These are phyloP conservation scores for Pelecanoides urinatrix DNA, from an alignment of 2,113 vertebrate genomes.

Conservation along the genomic window DNA sequence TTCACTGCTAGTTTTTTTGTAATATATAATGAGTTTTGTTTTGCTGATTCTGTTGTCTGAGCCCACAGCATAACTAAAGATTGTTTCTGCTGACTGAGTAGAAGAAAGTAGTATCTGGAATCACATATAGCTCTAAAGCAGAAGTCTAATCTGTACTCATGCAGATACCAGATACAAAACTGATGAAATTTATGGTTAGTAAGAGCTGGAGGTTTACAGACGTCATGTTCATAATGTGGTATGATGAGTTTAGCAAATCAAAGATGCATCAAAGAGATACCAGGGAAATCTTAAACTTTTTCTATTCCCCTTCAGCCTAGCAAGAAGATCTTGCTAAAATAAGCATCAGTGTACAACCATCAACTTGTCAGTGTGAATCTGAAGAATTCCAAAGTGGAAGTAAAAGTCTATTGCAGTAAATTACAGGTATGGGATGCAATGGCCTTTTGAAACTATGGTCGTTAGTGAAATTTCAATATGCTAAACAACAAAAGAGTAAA, in stretches of 20 bases:
- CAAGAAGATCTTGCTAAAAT: background rate
- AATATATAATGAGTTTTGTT: constrained; percentile 26
- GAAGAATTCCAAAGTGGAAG: background rate
- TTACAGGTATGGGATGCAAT: background rate
- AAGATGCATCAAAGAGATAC: background rate
- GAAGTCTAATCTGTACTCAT: background rate
- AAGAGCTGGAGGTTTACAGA: background rate
- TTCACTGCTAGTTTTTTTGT: background rate
- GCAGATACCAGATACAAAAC: background rate
- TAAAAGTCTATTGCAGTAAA: background rate
- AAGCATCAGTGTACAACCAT: background rate
- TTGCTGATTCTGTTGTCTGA: constrained; percentile 44
- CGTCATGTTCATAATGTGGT: background rate
- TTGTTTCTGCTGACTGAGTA: constrained; percentile 22
- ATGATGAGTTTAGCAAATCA: background rate
- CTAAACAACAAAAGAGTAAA: background rate
- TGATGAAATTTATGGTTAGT: background rate
- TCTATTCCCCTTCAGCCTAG: background rate
- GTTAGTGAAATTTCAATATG: background rate
- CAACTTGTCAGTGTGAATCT: background rate
- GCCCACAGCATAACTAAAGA: constrained; percentile 11
- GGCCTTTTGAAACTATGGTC: background rate
- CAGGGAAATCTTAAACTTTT: background rate
- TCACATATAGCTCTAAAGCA: background rate
- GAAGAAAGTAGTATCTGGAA: constrained; percentile 1